phyloP scores from a whole-genome alignment of 2,113 vertebrate species.

The Pedetes capensis region DNA sequence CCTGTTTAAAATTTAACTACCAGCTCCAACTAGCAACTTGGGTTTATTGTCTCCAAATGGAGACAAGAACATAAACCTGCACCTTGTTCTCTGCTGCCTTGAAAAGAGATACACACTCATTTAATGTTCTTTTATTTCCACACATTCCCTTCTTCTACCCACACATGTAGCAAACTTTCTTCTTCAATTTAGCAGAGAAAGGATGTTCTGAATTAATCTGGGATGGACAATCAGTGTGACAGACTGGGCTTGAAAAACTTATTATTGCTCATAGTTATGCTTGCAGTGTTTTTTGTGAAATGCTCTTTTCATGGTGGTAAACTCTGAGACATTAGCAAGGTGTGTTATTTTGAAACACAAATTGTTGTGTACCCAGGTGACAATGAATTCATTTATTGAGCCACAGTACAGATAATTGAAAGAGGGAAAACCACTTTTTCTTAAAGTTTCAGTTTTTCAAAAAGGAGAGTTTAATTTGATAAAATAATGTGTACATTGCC shows the following conservation, averaged over 20 bases:
- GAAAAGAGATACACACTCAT: background rate
- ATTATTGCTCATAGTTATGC: background rate
- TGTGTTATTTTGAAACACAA: conserved; percentile 55
- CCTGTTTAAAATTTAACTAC: background rate
- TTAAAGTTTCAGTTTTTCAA: background rate
- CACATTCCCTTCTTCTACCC: conserved; percentile 1
- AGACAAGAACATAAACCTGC: background rate
- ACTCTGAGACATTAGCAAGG: conserved; percentile 36
- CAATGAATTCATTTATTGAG: conserved; percentile 41
- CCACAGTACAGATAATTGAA: conserved; percentile 26
- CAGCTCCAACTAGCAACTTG: background rate
- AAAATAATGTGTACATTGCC: background rate
- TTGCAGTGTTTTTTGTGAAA: conserved; percentile 26
- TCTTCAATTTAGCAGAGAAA: conserved; percentile 58
- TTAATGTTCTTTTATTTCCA: conserved; percentile 56
- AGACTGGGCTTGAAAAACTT: background rate
- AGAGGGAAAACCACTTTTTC: background rate
- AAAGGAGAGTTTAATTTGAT: conserved; percentile 25
- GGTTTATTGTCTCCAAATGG: background rate
- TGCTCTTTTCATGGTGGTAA: conserved; percentile 45
- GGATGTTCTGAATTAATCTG: conserved; percentile 40
- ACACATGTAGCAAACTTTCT: conserved; percentile 24
- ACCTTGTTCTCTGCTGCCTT: conserved; percentile 22
- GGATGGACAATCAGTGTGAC: conserved; percentile 45
- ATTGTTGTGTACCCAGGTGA: conserved; percentile 37